phyloP scores from a whole-genome alignment of 1,140 invertebrate species.

The Heliconius himera region DNA sequence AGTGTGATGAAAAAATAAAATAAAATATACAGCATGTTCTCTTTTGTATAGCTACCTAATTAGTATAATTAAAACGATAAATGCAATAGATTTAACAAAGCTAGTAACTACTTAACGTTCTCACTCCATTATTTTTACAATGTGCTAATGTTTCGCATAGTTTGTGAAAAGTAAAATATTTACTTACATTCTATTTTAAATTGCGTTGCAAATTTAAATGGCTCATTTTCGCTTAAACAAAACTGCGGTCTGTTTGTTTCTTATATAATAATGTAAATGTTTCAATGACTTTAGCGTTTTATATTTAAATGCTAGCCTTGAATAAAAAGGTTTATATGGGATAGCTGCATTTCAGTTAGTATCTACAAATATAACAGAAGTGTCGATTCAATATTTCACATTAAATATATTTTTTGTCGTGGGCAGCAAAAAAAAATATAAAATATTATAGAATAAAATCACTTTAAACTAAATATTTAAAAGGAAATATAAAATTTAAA shows the following conservation, averaged over 20 bases:
- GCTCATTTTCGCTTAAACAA: neutral
- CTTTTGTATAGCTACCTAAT: no score
- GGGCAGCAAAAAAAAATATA: no score
- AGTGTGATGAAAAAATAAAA: no score
- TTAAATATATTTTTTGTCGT: no score
- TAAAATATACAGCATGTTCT: no score
- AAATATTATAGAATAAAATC: no score
- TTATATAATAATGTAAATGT: constrained; percentile 1
- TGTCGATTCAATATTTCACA: no score
- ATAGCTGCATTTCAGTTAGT: no score
- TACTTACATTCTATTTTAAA: constrained; percentile 3
- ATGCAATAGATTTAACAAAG: neutral
- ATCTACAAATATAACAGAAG: no score
- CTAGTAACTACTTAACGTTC: constrained; percentile 5
- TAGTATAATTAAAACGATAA: no score
- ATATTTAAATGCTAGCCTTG: neutral
- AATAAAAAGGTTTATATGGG: neutral
- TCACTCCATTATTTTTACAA: neutral
- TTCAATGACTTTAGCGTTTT: neutral
- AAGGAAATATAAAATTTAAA: no score
- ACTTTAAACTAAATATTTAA: no score
- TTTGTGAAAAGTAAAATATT: constrained; percentile 3
- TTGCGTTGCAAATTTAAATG: neutral
- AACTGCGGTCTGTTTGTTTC: constrained; percentile 4
- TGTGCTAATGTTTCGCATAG: neutral